These are phyloP conservation scores for chimpanzee (Pan troglodytes) DNA, from an alignment of 2,113 vertebrate genomes.

Conservation along the genomic window NHGRI_mPanTro3-v2.1_pri NC_072404.2:171163001-171163500, in stretches of 20 bases:
- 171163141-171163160: neutral
- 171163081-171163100: neutral
- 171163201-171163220: neutral
- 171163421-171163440: neutral
- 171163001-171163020: fast-evolving
- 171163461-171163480: neutral
- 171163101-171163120: neutral
- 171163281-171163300: neutral
- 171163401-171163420: neutral
- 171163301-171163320: neutral
- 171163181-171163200: neutral
- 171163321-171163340: fast-evolving
- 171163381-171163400: neutral
- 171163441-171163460: neutral
- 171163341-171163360: fast-evolving
- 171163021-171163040: neutral
- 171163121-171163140: neutral
- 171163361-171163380: no score
- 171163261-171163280: neutral
- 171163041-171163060: neutral
- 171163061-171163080: neutral
- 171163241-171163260: neutral
- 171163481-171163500: no score
- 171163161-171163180: neutral
- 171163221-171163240: neutral